phyloP scores from a whole-genome alignment of 2,797 vertebrate species.

The Poecilia wingei region DNA sequence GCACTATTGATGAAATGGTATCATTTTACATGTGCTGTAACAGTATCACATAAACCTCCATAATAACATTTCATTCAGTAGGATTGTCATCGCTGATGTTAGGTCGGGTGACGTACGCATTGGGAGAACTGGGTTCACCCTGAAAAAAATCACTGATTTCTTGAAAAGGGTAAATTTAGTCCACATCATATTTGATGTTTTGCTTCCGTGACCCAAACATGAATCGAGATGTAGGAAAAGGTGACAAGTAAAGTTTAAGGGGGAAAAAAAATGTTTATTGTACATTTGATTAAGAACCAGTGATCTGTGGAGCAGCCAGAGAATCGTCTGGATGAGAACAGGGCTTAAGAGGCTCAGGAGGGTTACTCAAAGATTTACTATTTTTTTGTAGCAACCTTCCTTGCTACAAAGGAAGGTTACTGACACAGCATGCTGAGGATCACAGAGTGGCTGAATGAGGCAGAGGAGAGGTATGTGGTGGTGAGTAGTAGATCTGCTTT shows the following conservation, averaged over 20 bases:
- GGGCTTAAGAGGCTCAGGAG: neutral
- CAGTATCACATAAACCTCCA: slow-evolving; percentile 20
- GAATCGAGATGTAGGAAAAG: neutral
- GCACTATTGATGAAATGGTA: slow-evolving; percentile 45
- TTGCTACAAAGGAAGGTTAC: neutral
- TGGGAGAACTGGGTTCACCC: neutral
- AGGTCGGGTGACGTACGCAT: too few species aligned
- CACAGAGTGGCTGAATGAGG: neutral
- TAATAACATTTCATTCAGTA: slow-evolving; percentile 3
- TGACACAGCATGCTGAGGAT: neutral
- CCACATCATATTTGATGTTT: neutral
- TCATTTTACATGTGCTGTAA: slow-evolving; percentile 36
- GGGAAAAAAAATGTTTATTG: neutral
- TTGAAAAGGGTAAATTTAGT: neutral
- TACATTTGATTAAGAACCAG: neutral
- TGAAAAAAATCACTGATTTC: neutral
- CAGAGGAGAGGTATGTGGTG: neutral
- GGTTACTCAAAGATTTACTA: neutral
- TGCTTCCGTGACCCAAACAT: neutral
- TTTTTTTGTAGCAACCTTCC: neutral
- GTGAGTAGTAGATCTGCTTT: neutral
- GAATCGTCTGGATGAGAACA: neutral
- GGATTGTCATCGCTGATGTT: neutral
- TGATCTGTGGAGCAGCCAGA: neutral
- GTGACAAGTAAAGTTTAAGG: neutral